phyloP scores from a whole-genome alignment of 2,888 invertebrate genomes.

The Nowickia ferox region DNA sequence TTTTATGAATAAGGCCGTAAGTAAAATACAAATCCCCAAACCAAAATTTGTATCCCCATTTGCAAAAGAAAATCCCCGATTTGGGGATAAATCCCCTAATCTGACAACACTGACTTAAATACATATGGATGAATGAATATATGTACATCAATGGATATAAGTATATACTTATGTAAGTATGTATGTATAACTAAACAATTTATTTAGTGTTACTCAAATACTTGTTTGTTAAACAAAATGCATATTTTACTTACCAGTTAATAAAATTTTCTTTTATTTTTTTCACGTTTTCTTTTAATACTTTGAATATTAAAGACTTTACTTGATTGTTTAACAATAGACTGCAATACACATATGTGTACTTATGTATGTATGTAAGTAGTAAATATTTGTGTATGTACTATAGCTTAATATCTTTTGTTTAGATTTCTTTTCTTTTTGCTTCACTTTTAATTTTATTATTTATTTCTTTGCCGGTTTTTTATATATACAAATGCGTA shows the following conservation, averaged over 20 bases:
- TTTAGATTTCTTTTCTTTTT: conserved; percentile 9
- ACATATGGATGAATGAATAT: too few species aligned
- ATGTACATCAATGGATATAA: too few species aligned
- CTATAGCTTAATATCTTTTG: neutral
- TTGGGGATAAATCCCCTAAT: too few species aligned
- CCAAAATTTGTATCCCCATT: too few species aligned
- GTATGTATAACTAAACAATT: neutral
- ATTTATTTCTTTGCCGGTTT: conserved; percentile 51
- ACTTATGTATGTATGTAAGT: conserved; percentile 12
- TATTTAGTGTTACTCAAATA: neutral
- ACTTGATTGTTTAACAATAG: conserved; percentile 29
- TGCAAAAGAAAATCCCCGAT: too few species aligned
- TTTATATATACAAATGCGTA: conserved; percentile 9
- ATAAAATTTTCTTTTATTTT: neutral
- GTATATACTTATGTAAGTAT: neutral
- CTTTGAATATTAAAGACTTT: neutral
- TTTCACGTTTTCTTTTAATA: conserved; percentile 9
- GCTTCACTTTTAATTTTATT: conserved; percentile 2
- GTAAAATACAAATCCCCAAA: too few species aligned
- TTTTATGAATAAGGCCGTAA: too few species aligned
- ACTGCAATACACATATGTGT: neutral
- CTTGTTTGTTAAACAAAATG: neutral
- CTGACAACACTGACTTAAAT: too few species aligned
- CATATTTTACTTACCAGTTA: neutral
- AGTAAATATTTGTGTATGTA: neutral